A percentile compares a stretch with the other conserved stretches of the same genome.
These are phyloP conservation scores for Aulostomus chinensis DNA, from an alignment of 2,797 vertebrate genomes.

Conservation along the genomic window DNA sequence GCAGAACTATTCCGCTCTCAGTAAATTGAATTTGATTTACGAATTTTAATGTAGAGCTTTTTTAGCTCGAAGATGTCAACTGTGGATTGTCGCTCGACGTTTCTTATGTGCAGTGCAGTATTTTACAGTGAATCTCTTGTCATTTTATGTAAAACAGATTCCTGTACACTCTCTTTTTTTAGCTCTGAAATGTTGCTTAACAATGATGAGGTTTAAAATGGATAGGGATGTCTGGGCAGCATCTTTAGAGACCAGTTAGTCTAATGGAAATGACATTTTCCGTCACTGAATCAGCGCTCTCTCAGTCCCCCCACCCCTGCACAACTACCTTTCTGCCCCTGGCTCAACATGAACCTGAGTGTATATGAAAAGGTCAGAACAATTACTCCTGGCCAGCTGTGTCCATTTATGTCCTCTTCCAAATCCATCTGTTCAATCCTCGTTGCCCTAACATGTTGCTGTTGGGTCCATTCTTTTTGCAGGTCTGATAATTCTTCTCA, in stretches of 20 bases:
- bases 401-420: slow-evolving; percentile 38
- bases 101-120: no score
- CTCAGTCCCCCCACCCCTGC: not conserved
- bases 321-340: not conserved
- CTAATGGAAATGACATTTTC: slow-evolving; percentile 39
- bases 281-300: not conserved
- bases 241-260: slow-evolving; percentile 1
- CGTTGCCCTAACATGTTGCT: not conserved
- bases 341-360: slow-evolving; percentile 24
- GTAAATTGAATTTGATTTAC: not conserved
- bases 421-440: slow-evolving; percentile 36
- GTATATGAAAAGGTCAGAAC: slow-evolving; percentile 50
- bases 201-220: not conserved
- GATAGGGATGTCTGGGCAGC: not conserved
- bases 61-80: no score
- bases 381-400: slow-evolving; percentile 47
- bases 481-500: not conserved
- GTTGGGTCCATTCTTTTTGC: slow-evolving; percentile 3
- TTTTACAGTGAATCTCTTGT: not conserved
- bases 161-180: no score
- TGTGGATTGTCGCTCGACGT: no score
- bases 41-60: not conserved
- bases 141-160: no score
- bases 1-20: not conserved
- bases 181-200: no score